Evolutionary conservation across 2,113 vertebrate species (phyloP).

Genomic region (Oreochromis spilurus): DNA sequence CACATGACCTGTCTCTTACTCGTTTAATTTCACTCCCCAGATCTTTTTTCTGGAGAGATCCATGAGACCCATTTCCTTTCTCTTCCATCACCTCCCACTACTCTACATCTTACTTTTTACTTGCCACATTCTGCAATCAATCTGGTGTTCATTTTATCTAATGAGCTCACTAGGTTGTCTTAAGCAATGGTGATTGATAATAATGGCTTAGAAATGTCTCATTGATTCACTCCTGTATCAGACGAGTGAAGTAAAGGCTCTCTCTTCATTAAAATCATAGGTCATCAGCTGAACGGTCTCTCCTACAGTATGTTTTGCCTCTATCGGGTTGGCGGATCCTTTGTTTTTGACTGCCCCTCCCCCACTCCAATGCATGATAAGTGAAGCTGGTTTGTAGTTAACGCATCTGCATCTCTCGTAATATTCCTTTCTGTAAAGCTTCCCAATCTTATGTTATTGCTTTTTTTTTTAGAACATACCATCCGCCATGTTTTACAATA

Average conservation of each 20-base stretch:
- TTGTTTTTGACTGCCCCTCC: conserved; percentile 24
- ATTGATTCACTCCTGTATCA: conserved; percentile 58
- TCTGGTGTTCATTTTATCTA: conserved; percentile 64
- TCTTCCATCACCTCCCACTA: conserved; percentile 63
- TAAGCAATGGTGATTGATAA: conserved; percentile 66
- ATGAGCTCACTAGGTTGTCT: conserved; percentile 68
- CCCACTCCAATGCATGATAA: background rate
- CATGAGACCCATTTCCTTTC: conserved; percentile 62
- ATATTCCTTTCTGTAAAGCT: background rate
- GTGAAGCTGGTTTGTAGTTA: background rate
- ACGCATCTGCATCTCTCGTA: background rate
- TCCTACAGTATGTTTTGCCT: background rate
- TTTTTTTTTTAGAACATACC: background rate
- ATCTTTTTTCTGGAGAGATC: conserved; percentile 50
- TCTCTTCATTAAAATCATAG: conserved; percentile 23
- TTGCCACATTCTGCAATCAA: conserved; percentile 62
- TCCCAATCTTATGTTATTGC: background rate
- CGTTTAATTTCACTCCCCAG: conserved; percentile 29
- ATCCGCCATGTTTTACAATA: background rate
- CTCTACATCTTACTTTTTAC: conserved; percentile 59
- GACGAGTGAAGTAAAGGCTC: conserved; percentile 35
- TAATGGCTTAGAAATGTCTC: conserved; percentile 57
- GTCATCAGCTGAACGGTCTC: conserved; percentile 18
- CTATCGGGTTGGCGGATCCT: background rate
- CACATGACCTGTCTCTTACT: conserved; percentile 21